phyloP scores from a whole-genome alignment of 2,797 vertebrate genomes.

The Naso thynnoides region DNA sequence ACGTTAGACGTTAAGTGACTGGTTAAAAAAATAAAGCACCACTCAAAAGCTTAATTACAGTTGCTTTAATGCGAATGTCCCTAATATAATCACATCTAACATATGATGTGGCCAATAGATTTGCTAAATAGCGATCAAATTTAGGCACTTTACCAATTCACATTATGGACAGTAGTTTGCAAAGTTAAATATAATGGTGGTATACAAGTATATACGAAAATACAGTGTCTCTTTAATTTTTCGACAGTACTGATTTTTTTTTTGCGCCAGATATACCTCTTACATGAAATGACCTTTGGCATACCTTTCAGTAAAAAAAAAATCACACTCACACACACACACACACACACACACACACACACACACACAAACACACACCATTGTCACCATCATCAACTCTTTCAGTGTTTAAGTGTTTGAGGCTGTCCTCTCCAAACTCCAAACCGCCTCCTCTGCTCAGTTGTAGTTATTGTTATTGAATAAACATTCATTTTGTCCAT shows the following conservation, averaged over 20 bases:
- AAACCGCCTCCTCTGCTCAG: conserved; percentile 22
- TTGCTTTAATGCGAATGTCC: too few relatives aligned
- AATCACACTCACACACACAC: not conserved
- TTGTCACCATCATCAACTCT: not conserved
- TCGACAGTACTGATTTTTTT: not conserved
- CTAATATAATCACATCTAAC: too few relatives aligned
- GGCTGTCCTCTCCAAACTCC: conserved; percentile 21
- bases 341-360: not conserved
- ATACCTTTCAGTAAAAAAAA: conserved; percentile 4
- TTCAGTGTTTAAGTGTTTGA: not conserved
- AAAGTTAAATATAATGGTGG: not conserved
- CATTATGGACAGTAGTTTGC: not conserved
- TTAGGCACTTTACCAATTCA: not conserved
- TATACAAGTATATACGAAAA: not conserved
- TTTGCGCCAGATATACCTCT: not conserved
- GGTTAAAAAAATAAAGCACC: too few relatives aligned
- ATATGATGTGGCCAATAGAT: too few relatives aligned
- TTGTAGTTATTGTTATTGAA: conserved; percentile 51
- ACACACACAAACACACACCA: not conserved
- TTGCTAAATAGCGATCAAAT: not conserved
- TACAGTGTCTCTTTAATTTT: not conserved
- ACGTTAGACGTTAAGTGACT: too few relatives aligned
- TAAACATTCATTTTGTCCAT: conserved; percentile 64
- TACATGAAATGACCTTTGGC: conserved; percentile 10
- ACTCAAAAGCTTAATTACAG: too few relatives aligned